Evolutionary conservation across 2,888 invertebrate species (phyloP).

Genomic region (Sicus ferrugineus): DNA sequence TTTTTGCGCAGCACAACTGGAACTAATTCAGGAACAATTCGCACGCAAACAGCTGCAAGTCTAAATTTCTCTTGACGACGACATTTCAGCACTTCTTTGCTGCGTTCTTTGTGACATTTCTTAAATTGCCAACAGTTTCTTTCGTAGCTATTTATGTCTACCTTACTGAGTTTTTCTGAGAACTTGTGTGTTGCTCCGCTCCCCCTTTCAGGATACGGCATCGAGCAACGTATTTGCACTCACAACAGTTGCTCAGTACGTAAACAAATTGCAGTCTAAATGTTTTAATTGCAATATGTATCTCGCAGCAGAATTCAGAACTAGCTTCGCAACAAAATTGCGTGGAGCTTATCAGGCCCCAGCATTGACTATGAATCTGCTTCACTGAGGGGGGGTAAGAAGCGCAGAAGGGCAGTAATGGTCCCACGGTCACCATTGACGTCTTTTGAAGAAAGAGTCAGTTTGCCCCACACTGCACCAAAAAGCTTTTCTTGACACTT

Average conservation of each 20-base stretch:
- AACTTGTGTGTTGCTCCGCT: not conserved
- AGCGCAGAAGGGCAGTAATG: not conserved
- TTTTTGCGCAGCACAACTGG: no score
- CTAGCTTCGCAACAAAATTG: not conserved
- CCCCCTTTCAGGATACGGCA: not conserved
- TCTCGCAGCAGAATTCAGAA: slow-evolving; percentile 8
- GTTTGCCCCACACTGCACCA: not conserved
- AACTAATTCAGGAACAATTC: no score
- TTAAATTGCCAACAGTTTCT: not conserved
- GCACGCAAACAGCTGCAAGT: not conserved
- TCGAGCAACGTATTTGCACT: slow-evolving; percentile 22
- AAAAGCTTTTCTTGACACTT: no score
- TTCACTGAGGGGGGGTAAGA: not conserved
- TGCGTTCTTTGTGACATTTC: not conserved
- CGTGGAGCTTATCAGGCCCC: not conserved
- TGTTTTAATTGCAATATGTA: slow-evolving; percentile 40
- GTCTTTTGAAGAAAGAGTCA: not conserved
- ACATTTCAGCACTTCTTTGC: not conserved
- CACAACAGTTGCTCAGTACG: slow-evolving; percentile 36
- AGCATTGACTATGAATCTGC: not conserved
- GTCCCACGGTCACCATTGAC: not conserved
- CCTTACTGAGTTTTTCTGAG: not conserved
- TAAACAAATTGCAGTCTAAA: slow-evolving; percentile 39
- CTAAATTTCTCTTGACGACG: not conserved
- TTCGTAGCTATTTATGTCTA: not conserved